Evolutionary conservation across 2,113 vertebrate species (phyloP).

Genomic region (Platysteira castanea): DNA sequence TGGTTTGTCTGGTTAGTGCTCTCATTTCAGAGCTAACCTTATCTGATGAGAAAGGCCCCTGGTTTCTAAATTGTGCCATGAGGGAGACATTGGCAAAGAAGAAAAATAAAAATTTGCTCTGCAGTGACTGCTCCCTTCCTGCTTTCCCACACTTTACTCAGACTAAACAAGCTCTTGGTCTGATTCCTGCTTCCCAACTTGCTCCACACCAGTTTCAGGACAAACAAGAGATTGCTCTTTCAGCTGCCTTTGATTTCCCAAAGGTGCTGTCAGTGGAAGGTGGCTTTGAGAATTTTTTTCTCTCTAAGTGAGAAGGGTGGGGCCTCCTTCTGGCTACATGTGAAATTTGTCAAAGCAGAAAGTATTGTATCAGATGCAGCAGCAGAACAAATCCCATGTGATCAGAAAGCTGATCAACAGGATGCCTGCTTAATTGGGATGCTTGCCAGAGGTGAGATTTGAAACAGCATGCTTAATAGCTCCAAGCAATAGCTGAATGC

Average conservation of each 20-base stretch:
- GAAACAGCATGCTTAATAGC: not conserved
- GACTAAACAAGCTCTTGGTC: not conserved
- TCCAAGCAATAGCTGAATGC: slow-evolving; percentile 42
- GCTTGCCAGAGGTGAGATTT: slow-evolving; percentile 44
- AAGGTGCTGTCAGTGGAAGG: not conserved
- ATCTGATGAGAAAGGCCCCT: slow-evolving; percentile 16
- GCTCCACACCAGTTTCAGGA: slow-evolving; percentile 47
- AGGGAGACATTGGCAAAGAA: not conserved
- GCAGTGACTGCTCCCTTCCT: not conserved
- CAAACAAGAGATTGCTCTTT: slow-evolving; percentile 31
- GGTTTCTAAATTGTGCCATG: not conserved
- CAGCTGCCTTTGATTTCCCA: slow-evolving; percentile 13
- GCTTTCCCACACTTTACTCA: slow-evolving; percentile 27
- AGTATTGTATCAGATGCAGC: slow-evolving; percentile 23
- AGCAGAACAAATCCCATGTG: slow-evolving; percentile 56
- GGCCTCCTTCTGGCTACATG: not conserved
- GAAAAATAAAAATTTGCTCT: not conserved
- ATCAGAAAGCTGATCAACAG: slow-evolving; percentile 61
- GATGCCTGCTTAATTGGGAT: slow-evolving; percentile 59
- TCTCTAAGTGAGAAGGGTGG: slow-evolving; percentile 21
- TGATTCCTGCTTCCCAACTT: slow-evolving; percentile 31
- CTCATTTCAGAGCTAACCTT: slow-evolving; percentile 21
- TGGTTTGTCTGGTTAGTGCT: not conserved
- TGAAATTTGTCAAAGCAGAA: slow-evolving; percentile 32
- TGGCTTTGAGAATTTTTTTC: not conserved